These are phyloP conservation scores for Notarius quadriscutis DNA, from an alignment of 2,113 vertebrate genomes.

Conservation along the genomic window DNA sequence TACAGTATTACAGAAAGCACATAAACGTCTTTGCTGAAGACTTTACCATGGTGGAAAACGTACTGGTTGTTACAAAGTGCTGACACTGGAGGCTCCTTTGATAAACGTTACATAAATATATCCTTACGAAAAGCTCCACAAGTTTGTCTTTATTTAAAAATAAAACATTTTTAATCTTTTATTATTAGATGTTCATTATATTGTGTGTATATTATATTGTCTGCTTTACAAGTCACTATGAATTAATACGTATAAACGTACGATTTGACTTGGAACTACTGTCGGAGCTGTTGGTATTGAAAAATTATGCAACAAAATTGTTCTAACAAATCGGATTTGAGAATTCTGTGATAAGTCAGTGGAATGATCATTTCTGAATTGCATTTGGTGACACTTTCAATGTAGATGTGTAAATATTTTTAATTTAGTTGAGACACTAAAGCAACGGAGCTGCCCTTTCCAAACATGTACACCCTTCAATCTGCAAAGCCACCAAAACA, in stretches of 20 bases:
- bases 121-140: background rate
- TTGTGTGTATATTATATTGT: background rate
- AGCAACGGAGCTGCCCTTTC: slow-evolving; percentile 1
- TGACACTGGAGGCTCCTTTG: background rate
- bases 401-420: background rate
- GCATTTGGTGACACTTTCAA: background rate
- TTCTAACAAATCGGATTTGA: background rate
- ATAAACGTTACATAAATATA: background rate
- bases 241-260: background rate
- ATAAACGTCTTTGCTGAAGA: background rate
- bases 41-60: background rate
- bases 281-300: background rate
- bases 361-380: background rate
- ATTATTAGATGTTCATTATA: too few species aligned
- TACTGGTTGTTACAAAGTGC: background rate
- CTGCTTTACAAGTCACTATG: background rate
- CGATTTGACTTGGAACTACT: background rate
- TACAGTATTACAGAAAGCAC: background rate
- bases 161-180: background rate
- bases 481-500: slow-evolving; percentile 20
- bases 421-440: background rate
- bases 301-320: background rate
- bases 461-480: slow-evolving; percentile 5
- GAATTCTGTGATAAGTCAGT: background rate
- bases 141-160: background rate